These are phyloP conservation scores for Agraylea sexmaculata DNA, from an alignment of 1,140 invertebrate species.

Conservation along the genomic window DNA sequence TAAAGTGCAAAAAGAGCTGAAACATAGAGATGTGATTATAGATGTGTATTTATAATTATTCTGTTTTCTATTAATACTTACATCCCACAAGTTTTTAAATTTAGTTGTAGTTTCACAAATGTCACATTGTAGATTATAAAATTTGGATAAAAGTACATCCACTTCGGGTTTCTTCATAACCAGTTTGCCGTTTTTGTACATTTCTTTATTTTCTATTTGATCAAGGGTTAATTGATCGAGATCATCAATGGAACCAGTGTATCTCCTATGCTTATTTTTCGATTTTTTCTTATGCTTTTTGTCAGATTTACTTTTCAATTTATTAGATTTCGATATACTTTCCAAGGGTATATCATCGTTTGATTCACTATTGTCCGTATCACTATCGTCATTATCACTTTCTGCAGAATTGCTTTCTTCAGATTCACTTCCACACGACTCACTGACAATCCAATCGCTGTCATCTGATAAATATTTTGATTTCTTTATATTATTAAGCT, in stretches of 20 bases:
- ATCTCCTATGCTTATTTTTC: neutral
- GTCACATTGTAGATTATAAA: neutral
- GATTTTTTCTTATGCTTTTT: neutral
- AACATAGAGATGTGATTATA: too few relatives aligned
- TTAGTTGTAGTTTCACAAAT: neutral
- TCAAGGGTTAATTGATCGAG: neutral
- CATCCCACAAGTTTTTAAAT: too few relatives aligned
- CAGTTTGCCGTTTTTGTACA: neutral
- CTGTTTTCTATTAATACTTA: too few relatives aligned
- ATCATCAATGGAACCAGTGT: conserved; percentile 1
- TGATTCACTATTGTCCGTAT: neutral
- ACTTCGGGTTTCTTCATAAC: neutral
- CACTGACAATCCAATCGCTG: too few relatives aligned
- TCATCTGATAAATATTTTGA: too few relatives aligned
- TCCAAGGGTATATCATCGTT: neutral
- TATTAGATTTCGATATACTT: neutral
- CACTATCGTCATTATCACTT: too few relatives aligned
- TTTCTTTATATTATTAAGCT: too few relatives aligned
- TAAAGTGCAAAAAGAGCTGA: too few relatives aligned
- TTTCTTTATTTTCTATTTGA: neutral
- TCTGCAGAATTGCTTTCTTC: too few relatives aligned
- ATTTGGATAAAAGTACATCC: neutral
- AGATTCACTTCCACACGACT: too few relatives aligned
- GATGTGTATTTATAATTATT: too few relatives aligned
- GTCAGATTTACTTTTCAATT: neutral